phyloP scores from a whole-genome alignment of 2,888 invertebrate genomes.

The Amblyjoppa fuscipennis region DNA sequence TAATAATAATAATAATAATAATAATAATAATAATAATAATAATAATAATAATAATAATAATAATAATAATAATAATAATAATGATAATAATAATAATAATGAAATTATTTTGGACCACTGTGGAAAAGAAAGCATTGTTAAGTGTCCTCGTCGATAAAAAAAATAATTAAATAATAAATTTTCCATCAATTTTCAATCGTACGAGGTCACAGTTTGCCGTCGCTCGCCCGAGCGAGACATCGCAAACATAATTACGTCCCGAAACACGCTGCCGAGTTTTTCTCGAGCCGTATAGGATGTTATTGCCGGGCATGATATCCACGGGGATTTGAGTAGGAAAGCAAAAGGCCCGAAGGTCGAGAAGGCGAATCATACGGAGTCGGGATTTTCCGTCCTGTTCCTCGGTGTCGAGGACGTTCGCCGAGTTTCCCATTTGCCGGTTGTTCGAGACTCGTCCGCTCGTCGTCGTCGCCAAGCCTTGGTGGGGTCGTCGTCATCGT shows the following conservation, averaged over 20 bases:
- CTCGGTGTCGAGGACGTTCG: not conserved
- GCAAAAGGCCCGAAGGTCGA: conserved; percentile 52
- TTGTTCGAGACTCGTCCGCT: conserved; percentile 10
- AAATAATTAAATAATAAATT: conserved; percentile 35
- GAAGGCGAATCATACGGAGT: conserved; percentile 56
- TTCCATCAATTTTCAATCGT: conserved; percentile 27
- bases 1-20: no score
- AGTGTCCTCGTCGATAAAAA: not conserved
- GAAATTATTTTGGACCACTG: no score
- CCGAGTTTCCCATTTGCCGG: not conserved
- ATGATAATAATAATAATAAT: no score
- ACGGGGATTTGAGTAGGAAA: conserved; percentile 20
- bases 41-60: no score
- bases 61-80: not conserved
- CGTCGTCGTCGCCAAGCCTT: conserved; percentile 35
- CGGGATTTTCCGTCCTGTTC: conserved; percentile 39
- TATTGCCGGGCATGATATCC: conserved; percentile 24
- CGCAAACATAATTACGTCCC: conserved; percentile 51
- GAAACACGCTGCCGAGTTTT: conserved; percentile 22
- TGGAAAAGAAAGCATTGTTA: no score
- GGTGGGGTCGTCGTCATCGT: conserved; percentile 30
- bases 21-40: not conserved
- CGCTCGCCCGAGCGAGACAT: conserved; percentile 43
- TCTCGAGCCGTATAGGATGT: conserved; percentile 9
- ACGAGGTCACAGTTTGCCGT: conserved; percentile 7